Evolutionary conservation across 1,140 invertebrate species (phyloP).

Genomic region (Pseudomyrmex pallidus): DNA sequence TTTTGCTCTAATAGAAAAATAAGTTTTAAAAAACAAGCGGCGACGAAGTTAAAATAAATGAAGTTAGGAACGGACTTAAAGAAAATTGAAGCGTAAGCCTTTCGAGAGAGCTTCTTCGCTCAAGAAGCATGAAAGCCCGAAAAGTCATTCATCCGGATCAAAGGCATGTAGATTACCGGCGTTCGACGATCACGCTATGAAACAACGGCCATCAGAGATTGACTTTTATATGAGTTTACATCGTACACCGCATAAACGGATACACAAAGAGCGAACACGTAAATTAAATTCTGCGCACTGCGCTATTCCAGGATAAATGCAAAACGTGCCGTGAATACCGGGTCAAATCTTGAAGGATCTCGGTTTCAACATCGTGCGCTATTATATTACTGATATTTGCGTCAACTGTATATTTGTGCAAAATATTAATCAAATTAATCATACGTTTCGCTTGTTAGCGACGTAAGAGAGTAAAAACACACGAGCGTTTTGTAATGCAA

Average conservation of each 20-base stretch:
- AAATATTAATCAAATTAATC: background rate
- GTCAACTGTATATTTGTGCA: no score
- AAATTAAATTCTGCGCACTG: conserved; percentile 27
- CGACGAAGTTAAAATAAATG: background rate
- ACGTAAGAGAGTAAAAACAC: no score
- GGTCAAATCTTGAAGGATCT: background rate
- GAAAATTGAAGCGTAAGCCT: background rate
- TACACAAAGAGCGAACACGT: conserved; percentile 40
- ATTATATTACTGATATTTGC: background rate
- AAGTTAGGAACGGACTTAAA: background rate
- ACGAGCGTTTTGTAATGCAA: no score
- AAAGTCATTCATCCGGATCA: conserved; percentile 38
- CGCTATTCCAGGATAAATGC: background rate
- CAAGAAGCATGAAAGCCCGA: background rate
- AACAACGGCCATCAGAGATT: conserved; percentile 24
- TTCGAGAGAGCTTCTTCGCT: background rate
- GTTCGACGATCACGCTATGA: conserved; percentile 30
- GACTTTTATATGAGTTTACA: conserved; percentile 60
- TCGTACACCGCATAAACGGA: conserved; percentile 16
- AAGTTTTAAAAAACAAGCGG: background rate
- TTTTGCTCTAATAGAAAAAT: background rate
- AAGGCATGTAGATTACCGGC: conserved; percentile 34
- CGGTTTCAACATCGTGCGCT: background rate
- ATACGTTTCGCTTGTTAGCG: no score
- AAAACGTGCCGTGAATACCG: background rate